Evolutionary conservation across 2,113 vertebrate genomes (phyloP).

Genomic region (Atherinomorus stipes): DNA sequence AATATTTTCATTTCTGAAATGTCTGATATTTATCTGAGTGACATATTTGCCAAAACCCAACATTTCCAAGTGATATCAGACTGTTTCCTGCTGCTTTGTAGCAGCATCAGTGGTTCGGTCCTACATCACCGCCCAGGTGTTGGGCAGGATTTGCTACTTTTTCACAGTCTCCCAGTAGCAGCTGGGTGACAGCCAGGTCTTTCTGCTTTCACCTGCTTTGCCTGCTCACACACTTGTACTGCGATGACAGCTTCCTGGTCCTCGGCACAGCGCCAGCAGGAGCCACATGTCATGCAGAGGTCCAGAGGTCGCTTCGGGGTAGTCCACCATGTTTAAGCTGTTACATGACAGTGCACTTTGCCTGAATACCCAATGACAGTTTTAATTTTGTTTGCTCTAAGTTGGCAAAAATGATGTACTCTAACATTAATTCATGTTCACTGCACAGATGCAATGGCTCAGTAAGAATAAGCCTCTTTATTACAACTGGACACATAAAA

Average conservation of each 20-base stretch:
- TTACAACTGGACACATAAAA: too few species aligned
- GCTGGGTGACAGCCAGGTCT: slow-evolving; percentile 19
- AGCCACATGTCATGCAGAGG: slow-evolving; percentile 23
- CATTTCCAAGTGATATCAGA: background rate
- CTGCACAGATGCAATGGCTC: background rate
- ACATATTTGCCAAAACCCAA: background rate
- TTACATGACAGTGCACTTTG: slow-evolving; percentile 10
- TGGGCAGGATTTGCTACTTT: slow-evolving; percentile 3
- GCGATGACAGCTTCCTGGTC: slow-evolving; percentile 44
- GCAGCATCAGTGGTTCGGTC: slow-evolving; percentile 6
- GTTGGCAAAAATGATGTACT: background rate
- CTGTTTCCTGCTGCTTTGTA: background rate
- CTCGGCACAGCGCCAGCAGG: slow-evolving; percentile 28
- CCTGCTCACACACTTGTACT: slow-evolving; percentile 25
- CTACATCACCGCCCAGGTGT: slow-evolving; percentile 9
- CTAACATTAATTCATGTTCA: background rate
- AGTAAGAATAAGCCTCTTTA: background rate
- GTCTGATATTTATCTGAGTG: background rate
- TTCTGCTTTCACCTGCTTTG: slow-evolving; percentile 52
- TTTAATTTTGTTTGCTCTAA: background rate
- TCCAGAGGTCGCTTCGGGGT: slow-evolving; percentile 17
- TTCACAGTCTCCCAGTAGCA: slow-evolving; percentile 3
- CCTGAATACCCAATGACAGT: background rate
- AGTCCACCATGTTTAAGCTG: slow-evolving; percentile 15
- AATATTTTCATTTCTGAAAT: background rate